Percentiles rank a stretch among this genome's conserved stretches.
These are phyloP conservation scores for Mesocricetus auratus DNA, from an alignment of 2,113 vertebrate species.

Conservation along the genomic window DNA sequence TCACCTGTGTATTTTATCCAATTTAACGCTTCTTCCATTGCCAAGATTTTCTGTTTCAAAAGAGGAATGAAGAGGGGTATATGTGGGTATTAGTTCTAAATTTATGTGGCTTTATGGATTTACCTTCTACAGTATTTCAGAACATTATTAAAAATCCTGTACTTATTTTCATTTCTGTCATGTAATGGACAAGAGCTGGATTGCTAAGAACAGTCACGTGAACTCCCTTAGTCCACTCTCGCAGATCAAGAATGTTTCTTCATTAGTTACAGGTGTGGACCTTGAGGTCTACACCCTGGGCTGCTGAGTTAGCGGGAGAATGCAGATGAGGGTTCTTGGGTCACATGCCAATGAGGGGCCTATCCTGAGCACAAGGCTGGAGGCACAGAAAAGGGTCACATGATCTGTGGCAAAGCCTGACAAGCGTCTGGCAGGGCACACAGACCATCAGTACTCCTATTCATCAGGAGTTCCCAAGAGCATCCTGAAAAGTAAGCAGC, in stretches of 20 bases:
- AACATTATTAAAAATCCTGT: neutral
- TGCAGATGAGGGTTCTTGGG: neutral
- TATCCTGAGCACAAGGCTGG: neutral
- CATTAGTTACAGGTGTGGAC: neutral
- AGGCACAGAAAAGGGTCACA: neutral
- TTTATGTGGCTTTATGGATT: neutral
- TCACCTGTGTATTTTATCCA: constrained; percentile 89
- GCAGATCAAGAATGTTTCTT: constrained; percentile 4
- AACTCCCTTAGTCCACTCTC: neutral
- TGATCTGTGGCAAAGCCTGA: neutral
- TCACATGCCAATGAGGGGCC: neutral
- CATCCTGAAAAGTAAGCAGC: constrained; percentile 3
- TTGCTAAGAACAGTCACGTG: neutral
- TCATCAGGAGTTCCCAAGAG: neutral
- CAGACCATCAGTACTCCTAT: neutral
- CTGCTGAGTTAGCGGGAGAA: neutral
- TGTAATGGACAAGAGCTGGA: neutral
- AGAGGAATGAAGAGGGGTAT: constrained; percentile 45
- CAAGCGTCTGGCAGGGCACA: neutral
- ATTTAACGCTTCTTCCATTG: constrained; percentile 81
- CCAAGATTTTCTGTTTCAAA: constrained; percentile 79
- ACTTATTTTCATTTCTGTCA: neutral
- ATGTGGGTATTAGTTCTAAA: constrained; percentile 43
- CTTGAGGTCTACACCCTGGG: neutral
- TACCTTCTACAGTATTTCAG: constrained; percentile 25